Base-by-base conservation (phyloP, 2,113 vertebrate species). In the Hemiprocne comata region DNA sequence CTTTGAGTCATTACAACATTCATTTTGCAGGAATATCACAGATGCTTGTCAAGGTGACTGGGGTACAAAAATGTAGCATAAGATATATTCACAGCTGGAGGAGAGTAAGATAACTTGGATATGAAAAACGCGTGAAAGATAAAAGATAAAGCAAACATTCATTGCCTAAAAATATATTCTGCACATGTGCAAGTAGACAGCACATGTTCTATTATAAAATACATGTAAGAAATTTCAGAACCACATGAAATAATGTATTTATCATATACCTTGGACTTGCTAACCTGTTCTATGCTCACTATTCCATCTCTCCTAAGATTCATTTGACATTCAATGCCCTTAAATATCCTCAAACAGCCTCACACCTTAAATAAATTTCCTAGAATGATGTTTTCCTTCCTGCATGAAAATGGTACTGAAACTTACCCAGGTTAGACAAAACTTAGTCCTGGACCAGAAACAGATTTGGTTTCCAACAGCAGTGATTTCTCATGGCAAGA, bases 181-280 rank as follows among this genome's bases (percentile, higher is more conserved):
- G 15, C 16, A 18, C n/a, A 9, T 65, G 8, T 78, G 11, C 14
- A 54, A 79, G 16, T 38, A 65, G 57, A 64, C 9, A 72, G 13
- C 26, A 25, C 16, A 65, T 26, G 14, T 72, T 9, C 28, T 46
- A 14, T 20, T 53, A 13, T 65, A 79, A 90, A 72, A 57, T 48
- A 13, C 9, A 25, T 18, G 9, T 38, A 70, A 48, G 26, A 83
- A 51, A 72, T 79, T 90, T 61, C 29, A 85, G 61, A 90, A 58
- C 28, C n/a, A 48, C 1, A 4, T 21, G 44, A 88, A 90, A 38
- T 34, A 0, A 0, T 55, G 17, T 26, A 57, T 69, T 71, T 10
- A 10, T 65, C 23, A 46, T 1, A 1, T 34, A 51, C 25, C 12
- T 72, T 90, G 25, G 26, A 79, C 18, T 44, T 75, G 21, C 7